Percentiles rank a stretch among this genome's conserved stretches.
Evolutionary conservation across 1,140 invertebrate genomes (phyloP).

Genomic region (Agraylea sexmaculata): DNA sequence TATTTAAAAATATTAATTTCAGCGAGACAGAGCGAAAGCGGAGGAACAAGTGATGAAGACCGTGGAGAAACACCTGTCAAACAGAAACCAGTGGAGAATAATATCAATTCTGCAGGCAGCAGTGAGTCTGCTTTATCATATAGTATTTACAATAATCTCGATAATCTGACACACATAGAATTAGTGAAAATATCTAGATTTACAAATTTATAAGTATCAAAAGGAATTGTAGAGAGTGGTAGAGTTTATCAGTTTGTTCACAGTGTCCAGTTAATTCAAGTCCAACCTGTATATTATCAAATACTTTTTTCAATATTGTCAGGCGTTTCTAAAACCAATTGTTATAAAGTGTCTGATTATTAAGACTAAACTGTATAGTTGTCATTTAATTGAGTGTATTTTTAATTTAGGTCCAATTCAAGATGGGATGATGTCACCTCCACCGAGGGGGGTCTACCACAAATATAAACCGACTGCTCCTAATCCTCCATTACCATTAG

Average conservation of each 20-base stretch:
- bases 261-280: no score
- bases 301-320: no score
- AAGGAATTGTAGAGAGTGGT: no score
- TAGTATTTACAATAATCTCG: no score
- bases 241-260: no score
- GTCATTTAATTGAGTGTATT: background rate
- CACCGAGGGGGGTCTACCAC: slow-evolving; percentile 23
- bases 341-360: background rate
- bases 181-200: no score
- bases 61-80: slow-evolving; percentile 5
- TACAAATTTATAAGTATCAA: no score
- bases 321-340: background rate
- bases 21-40: slow-evolving; percentile 7
- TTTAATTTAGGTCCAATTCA: slow-evolving; percentile 15
- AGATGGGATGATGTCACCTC: slow-evolving; percentile 30
- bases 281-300: no score
- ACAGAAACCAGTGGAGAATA: background rate
- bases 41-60: slow-evolving; percentile 15
- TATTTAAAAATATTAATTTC: background rate
- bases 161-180: no score
- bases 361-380: background rate
- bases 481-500: slow-evolving; percentile 21
- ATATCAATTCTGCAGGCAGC: slow-evolving; percentile 5
- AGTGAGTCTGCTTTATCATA: no score
- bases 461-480: slow-evolving; percentile 11